Evolutionary conservation across 2,888 invertebrate species (phyloP).

Genomic region (Gastracanthus pulcherrimus): DNA sequence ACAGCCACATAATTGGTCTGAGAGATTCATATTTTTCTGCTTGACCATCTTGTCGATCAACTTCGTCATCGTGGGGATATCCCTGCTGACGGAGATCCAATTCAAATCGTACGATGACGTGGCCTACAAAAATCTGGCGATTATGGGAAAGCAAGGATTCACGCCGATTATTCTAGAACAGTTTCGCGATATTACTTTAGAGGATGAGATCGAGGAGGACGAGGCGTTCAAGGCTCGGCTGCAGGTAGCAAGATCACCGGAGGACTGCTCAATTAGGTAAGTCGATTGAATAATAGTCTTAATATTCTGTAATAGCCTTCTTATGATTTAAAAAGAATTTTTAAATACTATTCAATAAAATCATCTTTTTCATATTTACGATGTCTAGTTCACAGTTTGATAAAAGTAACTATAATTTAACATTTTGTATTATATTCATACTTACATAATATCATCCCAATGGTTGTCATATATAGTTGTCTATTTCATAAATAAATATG

Average conservation of each 20-base stretch:
- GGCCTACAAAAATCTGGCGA: background rate
- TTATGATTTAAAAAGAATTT: background rate
- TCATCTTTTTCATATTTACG: no score
- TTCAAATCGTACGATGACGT: constrained; percentile 7
- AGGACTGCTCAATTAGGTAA: background rate
- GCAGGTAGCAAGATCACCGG: background rate
- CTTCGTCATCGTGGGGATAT: background rate
- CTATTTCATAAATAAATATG: no score
- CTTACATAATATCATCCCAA: no score
- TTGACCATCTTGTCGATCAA: background rate
- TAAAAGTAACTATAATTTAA: no score
- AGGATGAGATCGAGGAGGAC: constrained; percentile 8
- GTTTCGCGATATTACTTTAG: constrained; percentile 1
- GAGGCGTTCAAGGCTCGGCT: background rate
- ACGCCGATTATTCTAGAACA: constrained; percentile 14
- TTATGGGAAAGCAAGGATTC: constrained; percentile 9
- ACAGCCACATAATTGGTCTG: background rate
- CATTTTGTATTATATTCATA: no score
- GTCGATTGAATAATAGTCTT: background rate
- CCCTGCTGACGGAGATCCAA: constrained; percentile 1
- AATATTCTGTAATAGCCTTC: no score
- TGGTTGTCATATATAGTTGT: no score
- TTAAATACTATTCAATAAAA: no score
- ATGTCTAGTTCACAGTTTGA: no score
- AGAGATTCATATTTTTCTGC: constrained; percentile 2